phyloP scores from a whole-genome alignment of 2,888 invertebrate species.

The Ophioninae sp. region DNA sequence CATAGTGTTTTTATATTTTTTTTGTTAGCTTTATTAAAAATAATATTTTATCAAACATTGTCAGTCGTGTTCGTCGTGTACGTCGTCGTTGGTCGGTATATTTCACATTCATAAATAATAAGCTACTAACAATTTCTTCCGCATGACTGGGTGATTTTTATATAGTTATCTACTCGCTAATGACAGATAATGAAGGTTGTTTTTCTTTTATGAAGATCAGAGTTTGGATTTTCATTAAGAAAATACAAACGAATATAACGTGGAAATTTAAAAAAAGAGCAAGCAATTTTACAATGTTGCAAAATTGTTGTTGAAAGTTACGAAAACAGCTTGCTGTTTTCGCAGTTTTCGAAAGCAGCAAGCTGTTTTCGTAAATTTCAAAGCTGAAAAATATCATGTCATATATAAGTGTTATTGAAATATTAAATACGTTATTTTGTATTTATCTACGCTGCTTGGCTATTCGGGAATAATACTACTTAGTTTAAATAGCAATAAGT shows the following conservation, averaged over 20 bases:
- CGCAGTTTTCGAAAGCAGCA: too few species aligned
- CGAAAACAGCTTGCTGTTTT: neutral
- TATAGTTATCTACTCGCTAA: too few species aligned
- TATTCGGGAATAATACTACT: neutral
- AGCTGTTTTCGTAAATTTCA: neutral
- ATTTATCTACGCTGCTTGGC: neutral
- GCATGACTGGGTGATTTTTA: too few species aligned
- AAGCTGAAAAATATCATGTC: neutral
- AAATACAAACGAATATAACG: too few species aligned
- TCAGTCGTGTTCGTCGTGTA: neutral
- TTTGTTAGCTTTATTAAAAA: neutral
- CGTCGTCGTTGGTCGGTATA: neutral
- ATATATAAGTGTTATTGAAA: neutral
- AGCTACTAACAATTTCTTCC: too few species aligned
- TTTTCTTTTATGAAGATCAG: too few species aligned
- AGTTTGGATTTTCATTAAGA: too few species aligned
- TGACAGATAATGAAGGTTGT: too few species aligned
- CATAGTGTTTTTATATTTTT: too few species aligned
- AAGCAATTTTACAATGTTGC: neutral
- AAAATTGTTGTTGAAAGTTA: too few species aligned
- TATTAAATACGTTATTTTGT: neutral
- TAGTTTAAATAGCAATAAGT: neutral
- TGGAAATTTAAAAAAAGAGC: too few species aligned
- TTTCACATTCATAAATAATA: too few species aligned
- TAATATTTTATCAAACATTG: neutral